phyloP scores from a whole-genome alignment of 2,113 vertebrate species.

The Ophthalmotilapia sp. region DNA sequence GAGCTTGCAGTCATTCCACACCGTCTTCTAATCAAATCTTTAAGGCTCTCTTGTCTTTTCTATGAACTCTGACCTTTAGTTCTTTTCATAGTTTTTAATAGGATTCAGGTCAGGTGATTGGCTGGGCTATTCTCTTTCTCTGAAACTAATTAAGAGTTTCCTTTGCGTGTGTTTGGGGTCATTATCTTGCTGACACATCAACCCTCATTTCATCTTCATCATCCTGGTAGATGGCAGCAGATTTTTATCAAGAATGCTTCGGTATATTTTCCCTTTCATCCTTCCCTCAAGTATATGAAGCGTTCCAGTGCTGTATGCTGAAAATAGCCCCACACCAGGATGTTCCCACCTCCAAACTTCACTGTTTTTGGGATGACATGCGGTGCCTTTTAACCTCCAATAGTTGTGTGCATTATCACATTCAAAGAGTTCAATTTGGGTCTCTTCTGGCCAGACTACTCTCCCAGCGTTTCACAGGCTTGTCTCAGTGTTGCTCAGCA shows the following conservation, averaged over 20 bases:
- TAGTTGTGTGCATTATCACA: not conserved
- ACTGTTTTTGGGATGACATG: accelerated
- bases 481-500: not conserved
- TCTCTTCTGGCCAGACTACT: not conserved
- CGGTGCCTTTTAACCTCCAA: not conserved
- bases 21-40: not conserved
- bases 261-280: not conserved
- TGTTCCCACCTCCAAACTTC: not conserved
- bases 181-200: not conserved
- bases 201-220: not conserved
- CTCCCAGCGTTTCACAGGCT: not conserved
- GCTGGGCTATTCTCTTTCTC: not conserved
- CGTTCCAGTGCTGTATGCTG: not conserved
- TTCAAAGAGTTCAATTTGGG: not conserved
- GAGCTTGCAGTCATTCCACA: not conserved
- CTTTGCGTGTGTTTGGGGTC: not conserved
- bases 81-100: not conserved
- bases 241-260: not conserved
- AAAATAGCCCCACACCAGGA: not conserved
- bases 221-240: not conserved
- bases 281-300: not conserved
- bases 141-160: not conserved
- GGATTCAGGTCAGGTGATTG: not conserved
- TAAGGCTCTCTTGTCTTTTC: not conserved
- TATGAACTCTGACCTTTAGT: not conserved